Base-by-base conservation (phyloP, 2,888 invertebrate species). In the Phaedon cochleariae region DNA sequence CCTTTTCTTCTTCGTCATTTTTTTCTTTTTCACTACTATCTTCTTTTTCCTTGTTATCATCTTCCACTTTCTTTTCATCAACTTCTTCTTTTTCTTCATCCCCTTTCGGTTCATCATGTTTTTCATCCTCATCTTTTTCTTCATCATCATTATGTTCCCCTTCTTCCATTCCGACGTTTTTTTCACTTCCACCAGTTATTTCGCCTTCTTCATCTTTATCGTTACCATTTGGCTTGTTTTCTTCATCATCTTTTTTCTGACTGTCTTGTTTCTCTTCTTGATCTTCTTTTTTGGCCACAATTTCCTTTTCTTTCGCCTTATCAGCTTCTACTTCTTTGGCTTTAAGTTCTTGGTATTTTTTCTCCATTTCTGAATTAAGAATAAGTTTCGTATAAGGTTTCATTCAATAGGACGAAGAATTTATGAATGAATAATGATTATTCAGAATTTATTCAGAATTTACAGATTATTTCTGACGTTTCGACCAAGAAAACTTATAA, bases 121-220 rank as follows among this genome's bases (percentile, higher is more conserved):
- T 77, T 61, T 68, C 34, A 66, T 69, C 67, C 20, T 57, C 70
- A 41, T 78, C 77, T 58, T 73, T 77, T 70, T 64, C 22, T 9
- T 68, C 60, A 12, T 64, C 77, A 10, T 77, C 78, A 29, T 69
- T 65, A 17, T 37, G 12, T 37, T 54, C 20, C 12, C 29, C 54
- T 18, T 54, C 34, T 18, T 57, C 41, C 37, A 37, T 12, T 7
- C 3, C 54, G 18, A 10, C 79, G 21, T 78, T 73, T n/a, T 78
- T 74, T 59, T 81, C 31, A 85, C 72, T 88, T 83, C 71, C 74
- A 78, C 79, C 84, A 0, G 75, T 79, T 62, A 84, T 85, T 69
- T 63, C 26, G 64, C 68, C 62, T 67, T 65, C 63, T 60, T 66
- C 62, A 45, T 53, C 59, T 53, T 62, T 64, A 29, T 60, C 77